Evolutionary conservation across 2,113 vertebrate genomes (phyloP), one percentile per base, ranked within the genome.

Genomic region (Pelodiscus sinensis): DNA sequence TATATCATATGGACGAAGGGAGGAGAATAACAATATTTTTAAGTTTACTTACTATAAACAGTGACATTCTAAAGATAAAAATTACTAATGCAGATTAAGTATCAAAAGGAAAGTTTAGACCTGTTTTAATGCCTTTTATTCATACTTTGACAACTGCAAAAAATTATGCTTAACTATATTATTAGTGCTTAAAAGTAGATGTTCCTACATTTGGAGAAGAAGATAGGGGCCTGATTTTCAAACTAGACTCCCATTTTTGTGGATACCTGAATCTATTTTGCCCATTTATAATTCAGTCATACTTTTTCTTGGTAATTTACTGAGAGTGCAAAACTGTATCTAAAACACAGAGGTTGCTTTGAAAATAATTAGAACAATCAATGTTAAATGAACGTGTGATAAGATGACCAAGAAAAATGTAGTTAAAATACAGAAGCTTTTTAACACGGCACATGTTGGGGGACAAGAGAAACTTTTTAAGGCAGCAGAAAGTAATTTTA

Each of bases 381-480:
- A 21, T 0, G 0, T 15, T 13, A 1, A 1, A 91, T 57, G 21
- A 15, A 58, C 29, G 44, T 0, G 0, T 54, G 84, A 75, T 6
- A 54, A 57, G 25, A 88, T 44, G 71, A 22, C 4, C 56, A 86
- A 29, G 54, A 44, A 55, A 90, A 19, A 21, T n/a, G 29, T 68
- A n/a, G 15, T 13, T 44, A 44, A 21, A 75, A 3, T 75, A 75
- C 35, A 35, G 71, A 8, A 10, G 21, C 9, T 35, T 6, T 75
- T 24, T 44, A 38, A 9, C 71, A 75, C 44, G 71, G 12, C 44
- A 75, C 44, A 5, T 0, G 1, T 1, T 1, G 62, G 60, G 51
- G 44, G 27, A 78, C 31, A 82, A 54, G 3, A 3, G 22, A 65
- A 5, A 55, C 51, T 44, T 35, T 12, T 18, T n/a, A 52, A 31